A percentile compares a stretch with the other conserved stretches of the same genome.
phyloP scores from a whole-genome alignment of 2,888 invertebrate species.

The Epistrophella euchroma region DNA sequence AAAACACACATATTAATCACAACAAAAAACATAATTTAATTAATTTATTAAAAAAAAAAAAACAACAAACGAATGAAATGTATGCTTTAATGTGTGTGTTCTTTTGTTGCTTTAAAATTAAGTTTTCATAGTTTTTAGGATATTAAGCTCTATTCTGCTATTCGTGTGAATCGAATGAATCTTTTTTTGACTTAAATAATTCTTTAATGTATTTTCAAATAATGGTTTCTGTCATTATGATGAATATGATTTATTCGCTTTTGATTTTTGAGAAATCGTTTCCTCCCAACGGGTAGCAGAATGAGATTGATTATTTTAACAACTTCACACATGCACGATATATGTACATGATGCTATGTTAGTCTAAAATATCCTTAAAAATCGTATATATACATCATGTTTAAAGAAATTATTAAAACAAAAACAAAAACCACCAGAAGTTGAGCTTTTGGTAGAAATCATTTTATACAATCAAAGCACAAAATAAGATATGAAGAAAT shows the following conservation, averaged over 20 bases:
- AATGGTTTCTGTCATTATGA: not conserved
- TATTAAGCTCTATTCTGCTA: not conserved
- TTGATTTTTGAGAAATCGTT: not conserved
- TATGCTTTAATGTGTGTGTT: conserved; percentile 20
- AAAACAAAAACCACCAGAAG: conserved; percentile 6
- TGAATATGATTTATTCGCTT: not conserved
- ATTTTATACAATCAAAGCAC: conserved; percentile 62
- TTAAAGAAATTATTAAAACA: not conserved
- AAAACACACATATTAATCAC: conserved; percentile 20
- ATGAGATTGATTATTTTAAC: conserved; percentile 17
- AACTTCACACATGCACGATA: not conserved
- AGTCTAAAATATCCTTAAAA: conserved; percentile 23
- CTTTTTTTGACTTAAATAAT: not conserved
- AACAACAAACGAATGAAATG: not conserved
- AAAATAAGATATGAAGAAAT: conserved; percentile 46
- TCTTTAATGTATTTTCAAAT: not conserved
- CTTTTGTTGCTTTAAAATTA: conserved; percentile 19
- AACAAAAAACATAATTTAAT: conserved; percentile 1
- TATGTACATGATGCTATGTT: conserved; percentile 11
- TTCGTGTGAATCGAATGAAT: not conserved
- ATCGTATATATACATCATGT: conserved; percentile 14
- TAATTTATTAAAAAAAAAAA: conserved; percentile 34
- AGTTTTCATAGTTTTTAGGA: conserved; percentile 42
- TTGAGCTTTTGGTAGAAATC: conserved; percentile 37
- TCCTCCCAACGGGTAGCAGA: not conserved